Evolutionary conservation across 2,888 invertebrate genomes (phyloP), one percentile per base, ranked within the genome.

Genomic region (Tiliacea citrago): DNA sequence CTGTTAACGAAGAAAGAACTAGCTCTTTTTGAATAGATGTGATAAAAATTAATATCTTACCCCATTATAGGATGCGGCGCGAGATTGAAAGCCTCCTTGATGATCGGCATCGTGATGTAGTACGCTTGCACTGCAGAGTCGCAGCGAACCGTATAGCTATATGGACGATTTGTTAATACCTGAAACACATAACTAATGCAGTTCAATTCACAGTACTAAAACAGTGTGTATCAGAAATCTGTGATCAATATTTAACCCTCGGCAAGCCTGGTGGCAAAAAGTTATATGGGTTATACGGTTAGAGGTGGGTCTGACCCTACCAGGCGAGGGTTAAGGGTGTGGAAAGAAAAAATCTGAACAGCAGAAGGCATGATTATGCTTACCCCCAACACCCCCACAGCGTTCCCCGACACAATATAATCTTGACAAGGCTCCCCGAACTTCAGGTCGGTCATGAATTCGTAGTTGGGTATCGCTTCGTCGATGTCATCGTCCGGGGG

Each of bases 371-470:
- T 47, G 88, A 7, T 21, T 21, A 51, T 21, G 10, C 24, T 88
- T 80, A 97, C 95, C 75, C 97, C 97, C 51, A 97, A 90, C 51
- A 97, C 97, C 0, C 97, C 97, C 35, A 97, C 93, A 13, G 97
- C 97, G 72, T 97, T 97, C 2, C 97, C 97, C 1, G 97, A 96
- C 2, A 97, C 97, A 21, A 97, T 95, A 81, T 96, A 97, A 82
- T 97, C 97, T 65, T 94, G 94, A 49, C 95, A 92, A 0, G 94
- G 95, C 6, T 96, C 95, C 0, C 91, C 90, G 80, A 96, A 97
- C 84, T 96, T 94, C 12, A 96, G 83, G 60, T 97, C 96, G 0
- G 95, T 93, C 13, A 97, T 88, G 83, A 97, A 97, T 85, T 97
- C 97, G 63, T 97, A 96, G 84, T 97, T 96, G 0, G 97, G 97